Conservation (phyloP, 2,113 vertebrate species). For the Sigmodon hispidus region DNA sequence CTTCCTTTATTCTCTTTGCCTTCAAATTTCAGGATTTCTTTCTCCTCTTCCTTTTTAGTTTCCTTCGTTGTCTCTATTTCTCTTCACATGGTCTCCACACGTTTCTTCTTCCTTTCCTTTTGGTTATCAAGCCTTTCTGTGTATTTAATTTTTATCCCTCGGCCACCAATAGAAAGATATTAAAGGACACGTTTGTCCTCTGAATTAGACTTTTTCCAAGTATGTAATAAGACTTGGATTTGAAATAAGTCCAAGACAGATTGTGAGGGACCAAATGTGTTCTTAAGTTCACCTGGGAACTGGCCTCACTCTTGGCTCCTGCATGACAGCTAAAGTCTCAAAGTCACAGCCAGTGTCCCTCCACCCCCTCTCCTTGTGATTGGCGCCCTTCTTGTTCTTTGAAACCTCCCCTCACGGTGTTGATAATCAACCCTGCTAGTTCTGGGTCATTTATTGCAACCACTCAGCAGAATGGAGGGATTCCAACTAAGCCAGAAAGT, state of each 20-base stretch:
- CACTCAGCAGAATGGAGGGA: neutral
- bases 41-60: constrained; percentile 20
- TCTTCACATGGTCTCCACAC: neutral
- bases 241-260: neutral
- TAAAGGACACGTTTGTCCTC: neutral
- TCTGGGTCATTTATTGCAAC: constrained; percentile 71
- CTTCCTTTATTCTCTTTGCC: neutral
- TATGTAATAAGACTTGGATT: neutral
- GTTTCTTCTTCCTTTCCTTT: neutral
- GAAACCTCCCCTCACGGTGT: constrained; percentile 9
- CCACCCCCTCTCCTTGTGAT: neutral
- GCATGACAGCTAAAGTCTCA: constrained; percentile 51
- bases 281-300: constrained; percentile 50
- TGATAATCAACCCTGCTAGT: constrained; percentile 72
- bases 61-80: constrained; percentile 48
- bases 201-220: neutral
- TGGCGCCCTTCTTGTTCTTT: constrained; percentile 1
- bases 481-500: constrained; percentile 43
- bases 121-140: neutral
- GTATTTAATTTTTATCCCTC: neutral
- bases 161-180: neutral
- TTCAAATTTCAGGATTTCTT: neutral
- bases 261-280: neutral
- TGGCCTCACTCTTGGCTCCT: constrained; percentile 50
- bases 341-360: constrained; percentile 70